Base-by-base conservation (phyloP, 2,113 vertebrate genomes). In the Lasiurus borealis region DNA sequence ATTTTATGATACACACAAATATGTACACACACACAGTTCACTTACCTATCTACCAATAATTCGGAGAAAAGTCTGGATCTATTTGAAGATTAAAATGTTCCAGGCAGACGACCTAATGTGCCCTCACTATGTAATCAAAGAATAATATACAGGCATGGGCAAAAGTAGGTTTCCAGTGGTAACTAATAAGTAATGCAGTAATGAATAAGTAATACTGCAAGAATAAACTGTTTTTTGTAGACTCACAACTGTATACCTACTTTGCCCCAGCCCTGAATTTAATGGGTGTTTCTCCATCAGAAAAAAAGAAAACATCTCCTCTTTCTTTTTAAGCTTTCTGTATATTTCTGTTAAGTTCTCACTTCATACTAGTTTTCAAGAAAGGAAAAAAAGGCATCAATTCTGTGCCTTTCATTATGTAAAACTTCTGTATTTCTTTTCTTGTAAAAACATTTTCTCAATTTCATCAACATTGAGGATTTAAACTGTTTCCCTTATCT, bases 291-390 rank as follows among this genome's bases (percentile, higher is more conserved):
- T 88, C 36, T 94, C 25, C 31, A 40, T 29, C 73, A 44, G 36
- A 50, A 85, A 44, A 44, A 80, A 77, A 82, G 14, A 52, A 66
- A 91, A 69, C 6, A 44, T 31, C 13, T 31, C 7, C 25, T 90
- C 50, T 34, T 73, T 71, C 18, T 69, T 96, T 88, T 68, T 95
- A 91, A 86, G 15, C 29, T 71, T 77, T 87, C 64, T 91, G 18
- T 34, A 29, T 86, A 64, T 86, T 94, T 93, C 64, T 89, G 46
- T 85, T 71, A 72, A 40, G 10, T 90, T 34, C 11, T 44, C n/a
- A 57, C 54, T 25, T 83, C 83, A 81, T 91, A 36, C n/a, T 57
- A 31, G 87, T 85, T 91, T 90, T 90, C 40, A 57, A 31, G 29
- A 31, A 62, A 82, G 13, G 3, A 52, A 25, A 19, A 71, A 75